Conservation (phyloP, 2,113 vertebrate species). For the Sorex fumeus region DNA sequence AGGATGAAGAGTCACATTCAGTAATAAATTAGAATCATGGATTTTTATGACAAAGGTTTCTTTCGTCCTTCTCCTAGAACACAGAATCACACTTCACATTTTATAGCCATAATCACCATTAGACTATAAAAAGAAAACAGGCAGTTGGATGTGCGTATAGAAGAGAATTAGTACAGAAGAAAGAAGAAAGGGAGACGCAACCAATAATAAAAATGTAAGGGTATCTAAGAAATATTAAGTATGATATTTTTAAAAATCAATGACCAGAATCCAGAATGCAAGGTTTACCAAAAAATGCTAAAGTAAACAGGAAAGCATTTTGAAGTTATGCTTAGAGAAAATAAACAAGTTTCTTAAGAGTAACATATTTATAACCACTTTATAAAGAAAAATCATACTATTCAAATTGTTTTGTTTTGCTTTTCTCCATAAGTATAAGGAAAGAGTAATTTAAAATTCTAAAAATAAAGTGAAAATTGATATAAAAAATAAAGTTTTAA, state of each 20-base stretch:
- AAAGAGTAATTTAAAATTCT: not conserved
- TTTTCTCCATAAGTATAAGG: constrained; percentile 50
- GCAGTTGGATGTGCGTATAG: not conserved
- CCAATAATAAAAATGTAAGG: constrained; percentile 43
- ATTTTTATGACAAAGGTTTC: constrained; percentile 37
- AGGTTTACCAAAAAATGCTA: constrained; percentile 34
- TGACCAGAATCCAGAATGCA: constrained; percentile 34
- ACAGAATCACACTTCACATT: constrained; percentile 21
- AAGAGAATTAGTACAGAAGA: not conserved
- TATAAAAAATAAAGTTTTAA: constrained; percentile 56
- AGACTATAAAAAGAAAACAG: constrained; percentile 13
- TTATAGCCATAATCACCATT: not conserved
- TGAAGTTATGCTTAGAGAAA: constrained; percentile 59
- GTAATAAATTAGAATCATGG: not conserved
- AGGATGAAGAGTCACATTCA: not conserved
- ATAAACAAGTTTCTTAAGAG: constrained; percentile 52
- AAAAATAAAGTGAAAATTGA: constrained; percentile 38
- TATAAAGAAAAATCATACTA: constrained; percentile 62
- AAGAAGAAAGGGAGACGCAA: not conserved
- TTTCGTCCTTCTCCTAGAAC: not conserved
- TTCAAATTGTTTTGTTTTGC: constrained; percentile 63
- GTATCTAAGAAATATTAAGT: constrained; percentile 25
- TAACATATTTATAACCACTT: constrained; percentile 65
- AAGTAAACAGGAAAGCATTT: constrained; percentile 3
- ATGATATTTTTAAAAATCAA: constrained; percentile 44